Percentiles rank a stretch among this genome's conserved stretches.
Conservation (phyloP, 2,797 vertebrate genomes). For the Rhinichthys osculus region DNA sequence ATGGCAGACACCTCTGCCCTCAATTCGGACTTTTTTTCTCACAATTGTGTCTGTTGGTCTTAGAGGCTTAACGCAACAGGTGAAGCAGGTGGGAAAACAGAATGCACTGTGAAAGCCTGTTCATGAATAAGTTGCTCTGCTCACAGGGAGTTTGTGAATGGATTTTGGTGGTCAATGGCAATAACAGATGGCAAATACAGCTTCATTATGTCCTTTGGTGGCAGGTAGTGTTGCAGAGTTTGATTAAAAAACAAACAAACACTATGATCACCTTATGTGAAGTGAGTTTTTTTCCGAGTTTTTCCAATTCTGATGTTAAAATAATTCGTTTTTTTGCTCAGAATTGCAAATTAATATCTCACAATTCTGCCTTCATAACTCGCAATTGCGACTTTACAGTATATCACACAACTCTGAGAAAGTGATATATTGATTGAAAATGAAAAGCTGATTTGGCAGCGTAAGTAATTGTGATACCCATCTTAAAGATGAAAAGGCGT, state of each 20-base stretch:
- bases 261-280: background rate
- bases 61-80: constrained; percentile 45
- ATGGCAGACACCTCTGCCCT: background rate
- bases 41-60: constrained; percentile 21
- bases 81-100: constrained; percentile 34
- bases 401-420: no score
- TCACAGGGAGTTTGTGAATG: constrained; percentile 43
- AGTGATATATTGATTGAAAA: no score
- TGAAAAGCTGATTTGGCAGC: background rate
- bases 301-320: no score
- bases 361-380: no score
- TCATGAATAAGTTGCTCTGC: constrained; percentile 47
- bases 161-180: constrained; percentile 30
- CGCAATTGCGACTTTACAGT: no score
- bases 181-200: constrained; percentile 30
- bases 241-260: background rate
- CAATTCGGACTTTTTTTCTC: background rate
- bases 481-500: background rate
- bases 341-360: background rate
- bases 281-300: background rate
- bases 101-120: constrained; percentile 13
- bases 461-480: background rate
- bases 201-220: constrained; percentile 13
- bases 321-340: background rate
- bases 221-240: background rate